Evolutionary conservation across 1,140 invertebrate genomes (phyloP).

Genomic region (Trichoplusia ni): DNA sequence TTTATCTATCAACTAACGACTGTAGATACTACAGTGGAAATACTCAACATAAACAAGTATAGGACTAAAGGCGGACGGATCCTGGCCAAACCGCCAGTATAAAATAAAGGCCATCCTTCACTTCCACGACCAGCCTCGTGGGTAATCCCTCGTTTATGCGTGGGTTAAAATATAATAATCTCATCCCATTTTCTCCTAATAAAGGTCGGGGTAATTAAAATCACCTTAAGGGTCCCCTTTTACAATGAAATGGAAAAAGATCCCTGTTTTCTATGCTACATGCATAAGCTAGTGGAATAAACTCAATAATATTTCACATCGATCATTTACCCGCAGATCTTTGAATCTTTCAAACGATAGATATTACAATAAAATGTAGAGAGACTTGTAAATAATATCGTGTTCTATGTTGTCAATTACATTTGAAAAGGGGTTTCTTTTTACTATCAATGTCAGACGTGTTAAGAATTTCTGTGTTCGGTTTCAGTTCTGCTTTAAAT

Average conservation of each 20-base stretch:
- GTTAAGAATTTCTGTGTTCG: slow-evolving; percentile 13
- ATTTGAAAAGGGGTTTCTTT: slow-evolving; percentile 25
- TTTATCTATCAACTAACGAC: too few relatives aligned
- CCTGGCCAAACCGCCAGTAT: background rate
- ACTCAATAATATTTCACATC: background rate
- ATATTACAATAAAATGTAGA: slow-evolving; percentile 19
- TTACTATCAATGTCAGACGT: slow-evolving; percentile 24
- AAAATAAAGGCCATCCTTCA: background rate
- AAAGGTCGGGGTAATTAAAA: slow-evolving; percentile 22
- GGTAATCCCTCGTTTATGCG: slow-evolving; percentile 1
- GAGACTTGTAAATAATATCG: slow-evolving; percentile 28
- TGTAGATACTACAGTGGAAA: too few relatives aligned
- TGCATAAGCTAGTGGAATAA: background rate
- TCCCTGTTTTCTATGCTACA: background rate
- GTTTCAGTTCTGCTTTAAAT: slow-evolving; percentile 18
- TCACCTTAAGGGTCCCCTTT: background rate
- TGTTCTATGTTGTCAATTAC: slow-evolving; percentile 22
- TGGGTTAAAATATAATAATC: slow-evolving; percentile 18
- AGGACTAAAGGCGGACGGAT: too few relatives aligned
- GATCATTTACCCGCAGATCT: background rate
- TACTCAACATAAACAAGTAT: too few relatives aligned
- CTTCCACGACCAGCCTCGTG: background rate
- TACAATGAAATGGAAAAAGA: background rate
- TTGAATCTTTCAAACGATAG: background rate
- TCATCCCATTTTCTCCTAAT: slow-evolving; percentile 20